A percentile compares a stretch with the other conserved stretches of the same genome.
These are phyloP conservation scores for Mesodorylaimus sp. DNA, from an alignment of 2,888 invertebrate species.

Conservation along the genomic window DNA sequence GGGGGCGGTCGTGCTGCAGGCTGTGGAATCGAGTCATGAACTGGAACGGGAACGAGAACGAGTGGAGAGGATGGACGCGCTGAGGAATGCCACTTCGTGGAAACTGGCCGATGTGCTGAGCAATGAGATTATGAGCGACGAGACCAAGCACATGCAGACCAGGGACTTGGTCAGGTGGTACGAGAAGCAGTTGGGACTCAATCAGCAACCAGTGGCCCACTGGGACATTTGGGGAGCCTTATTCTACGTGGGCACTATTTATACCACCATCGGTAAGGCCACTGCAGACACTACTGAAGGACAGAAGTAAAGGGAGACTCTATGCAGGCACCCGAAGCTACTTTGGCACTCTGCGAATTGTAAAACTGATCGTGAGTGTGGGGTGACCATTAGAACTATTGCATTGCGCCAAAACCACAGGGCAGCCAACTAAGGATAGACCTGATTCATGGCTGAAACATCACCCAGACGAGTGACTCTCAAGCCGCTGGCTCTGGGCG, in stretches of 20 bases:
- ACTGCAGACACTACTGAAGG: too few species aligned
- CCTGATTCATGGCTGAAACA: too few species aligned
- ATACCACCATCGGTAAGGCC: constrained; percentile 40
- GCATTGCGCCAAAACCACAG: too few species aligned
- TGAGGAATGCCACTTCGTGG: background rate
- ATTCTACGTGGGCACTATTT: constrained; percentile 35
- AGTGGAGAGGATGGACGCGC: background rate
- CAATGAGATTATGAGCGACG: background rate
- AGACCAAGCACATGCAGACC: background rate
- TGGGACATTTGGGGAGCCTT: constrained; percentile 34
- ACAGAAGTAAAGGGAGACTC: constrained; percentile 1
- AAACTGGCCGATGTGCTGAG: background rate
- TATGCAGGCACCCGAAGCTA: background rate
- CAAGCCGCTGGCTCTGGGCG: too few species aligned
- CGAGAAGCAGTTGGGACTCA: constrained; percentile 4
- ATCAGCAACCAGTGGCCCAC: constrained; percentile 13
- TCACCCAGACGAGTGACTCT: too few species aligned
- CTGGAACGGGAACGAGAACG: background rate
- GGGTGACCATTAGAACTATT: too few species aligned
- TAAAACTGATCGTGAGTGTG: too few species aligned
- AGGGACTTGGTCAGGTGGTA: background rate
- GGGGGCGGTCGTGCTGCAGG: constrained; percentile 24
- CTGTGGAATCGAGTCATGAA: constrained; percentile 15
- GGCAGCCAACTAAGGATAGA: too few species aligned
- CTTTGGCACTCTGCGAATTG: constrained; percentile 1